Conservation (phyloP, 2,888 invertebrate genomes). For the Limulus polyphemus region DNA sequence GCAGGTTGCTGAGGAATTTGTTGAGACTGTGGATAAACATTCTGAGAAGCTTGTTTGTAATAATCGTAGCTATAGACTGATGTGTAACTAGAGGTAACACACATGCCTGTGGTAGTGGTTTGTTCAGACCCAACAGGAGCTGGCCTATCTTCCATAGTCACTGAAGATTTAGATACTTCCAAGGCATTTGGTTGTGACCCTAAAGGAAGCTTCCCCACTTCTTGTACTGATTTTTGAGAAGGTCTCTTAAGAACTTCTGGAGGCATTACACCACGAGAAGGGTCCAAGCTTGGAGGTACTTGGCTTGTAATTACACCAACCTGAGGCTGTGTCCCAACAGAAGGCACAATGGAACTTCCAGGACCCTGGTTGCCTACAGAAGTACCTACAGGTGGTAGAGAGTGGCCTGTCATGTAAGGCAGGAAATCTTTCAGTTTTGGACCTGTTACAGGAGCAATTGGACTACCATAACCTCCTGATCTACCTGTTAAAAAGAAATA, state of each 20-base stretch:
- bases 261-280: neutral
- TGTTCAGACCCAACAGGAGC: constrained; percentile 27
- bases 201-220: neutral
- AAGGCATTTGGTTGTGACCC: neutral
- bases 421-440: constrained; percentile 80
- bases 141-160: constrained; percentile 21
- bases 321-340: neutral
- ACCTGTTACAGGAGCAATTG: constrained; percentile 1
- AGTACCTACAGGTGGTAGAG: neutral
- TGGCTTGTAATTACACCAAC: neutral
- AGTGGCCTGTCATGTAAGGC: constrained; percentile 49
- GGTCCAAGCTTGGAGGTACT: neutral
- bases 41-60: no score
- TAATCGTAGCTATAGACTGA: no score
- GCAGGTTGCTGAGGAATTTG: no score
- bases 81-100: constrained; percentile 5
- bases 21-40: no score
- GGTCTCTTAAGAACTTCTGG: neutral
- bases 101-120: constrained; percentile 14
- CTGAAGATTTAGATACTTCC: neutral
- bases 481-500: no score
- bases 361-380: neutral
- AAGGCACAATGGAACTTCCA: neutral
- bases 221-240: neutral
- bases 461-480: no score